A percentile compares a stretch with the other conserved stretches of the same genome.
These are phyloP conservation scores for Phyllotreta cruciferae DNA, from an alignment of 2,888 invertebrate genomes.

Conservation along the genomic window DNA sequence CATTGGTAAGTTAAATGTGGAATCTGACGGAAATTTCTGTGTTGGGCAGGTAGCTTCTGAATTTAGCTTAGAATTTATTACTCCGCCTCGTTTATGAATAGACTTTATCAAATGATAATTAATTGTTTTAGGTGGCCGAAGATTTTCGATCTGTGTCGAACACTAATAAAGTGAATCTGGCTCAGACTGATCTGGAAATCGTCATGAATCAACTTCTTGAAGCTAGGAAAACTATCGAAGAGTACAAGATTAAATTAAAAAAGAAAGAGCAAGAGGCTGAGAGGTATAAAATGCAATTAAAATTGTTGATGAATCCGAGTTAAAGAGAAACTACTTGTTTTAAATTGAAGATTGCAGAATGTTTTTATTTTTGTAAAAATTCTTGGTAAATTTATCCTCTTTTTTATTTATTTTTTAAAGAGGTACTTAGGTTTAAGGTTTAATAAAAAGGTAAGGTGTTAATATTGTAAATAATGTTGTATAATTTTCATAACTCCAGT, in stretches of 20 bases:
- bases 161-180: constrained; percentile 11
- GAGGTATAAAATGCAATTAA: constrained; percentile 54
- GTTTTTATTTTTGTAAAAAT: too few relatives aligned
- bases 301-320: constrained; percentile 50
- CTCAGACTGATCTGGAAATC: constrained; percentile 47
- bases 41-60: too few relatives aligned
- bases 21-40: constrained; percentile 17
- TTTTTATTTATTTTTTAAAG: too few relatives aligned
- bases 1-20: constrained; percentile 27
- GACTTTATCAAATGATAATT: too few relatives aligned
- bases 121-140: constrained; percentile 17
- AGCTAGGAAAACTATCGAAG: constrained; percentile 54
- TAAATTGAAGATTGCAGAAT: too few relatives aligned
- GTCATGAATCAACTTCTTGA: constrained; percentile 54
- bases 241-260: constrained; percentile 54
- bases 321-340: constrained; percentile 20
- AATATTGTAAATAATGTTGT: too few relatives aligned
- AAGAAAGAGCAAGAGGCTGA: constrained; percentile 56
- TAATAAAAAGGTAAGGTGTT: too few relatives aligned
- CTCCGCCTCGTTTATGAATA: too few relatives aligned
- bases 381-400: too few relatives aligned
- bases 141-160: constrained; percentile 22
- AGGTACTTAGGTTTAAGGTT: too few relatives aligned
- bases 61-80: too few relatives aligned
- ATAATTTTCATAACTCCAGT: too few relatives aligned